Percentiles rank a stretch among this genome's conserved stretches.
Conservation (phyloP, 2,888 invertebrate species). For the Onchidella celtica region DNA sequence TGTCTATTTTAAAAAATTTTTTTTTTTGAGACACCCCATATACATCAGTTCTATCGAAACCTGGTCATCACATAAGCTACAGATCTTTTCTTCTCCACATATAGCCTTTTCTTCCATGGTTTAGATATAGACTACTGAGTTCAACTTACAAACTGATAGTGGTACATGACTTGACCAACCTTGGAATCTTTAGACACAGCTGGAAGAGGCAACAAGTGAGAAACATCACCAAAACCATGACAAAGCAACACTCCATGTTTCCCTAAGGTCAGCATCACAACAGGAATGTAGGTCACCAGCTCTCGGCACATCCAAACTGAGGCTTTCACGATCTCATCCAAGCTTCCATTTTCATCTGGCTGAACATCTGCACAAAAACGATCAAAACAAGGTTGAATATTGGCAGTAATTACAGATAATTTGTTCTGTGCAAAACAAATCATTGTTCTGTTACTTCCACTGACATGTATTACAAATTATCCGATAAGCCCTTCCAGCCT, state of each 20-base stretch:
- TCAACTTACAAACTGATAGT: no score
- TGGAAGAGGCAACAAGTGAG: slow-evolving; percentile 49
- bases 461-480: no score
- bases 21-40: no score
- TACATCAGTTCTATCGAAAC: no score
- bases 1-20: no score
- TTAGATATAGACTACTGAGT: no score
- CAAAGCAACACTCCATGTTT: slow-evolving; percentile 71
- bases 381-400: not conserved
- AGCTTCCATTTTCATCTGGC: slow-evolving; percentile 5
- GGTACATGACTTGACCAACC: no score
- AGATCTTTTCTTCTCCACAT: no score
- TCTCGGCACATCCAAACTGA: slow-evolving; percentile 55
- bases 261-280: slow-evolving; percentile 73
- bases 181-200: no score
- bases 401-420: not conserved
- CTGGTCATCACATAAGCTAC: no score
- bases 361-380: not conserved
- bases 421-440: not conserved
- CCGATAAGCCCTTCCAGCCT: no score
- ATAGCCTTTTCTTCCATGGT: no score
- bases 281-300: slow-evolving; percentile 62
- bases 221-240: slow-evolving; percentile 54
- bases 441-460: not conserved
- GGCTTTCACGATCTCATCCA: slow-evolving; percentile 60